Evolutionary conservation across 1,140 invertebrate genomes (phyloP).

Genomic region (Caenorhabditis latens): DNA sequence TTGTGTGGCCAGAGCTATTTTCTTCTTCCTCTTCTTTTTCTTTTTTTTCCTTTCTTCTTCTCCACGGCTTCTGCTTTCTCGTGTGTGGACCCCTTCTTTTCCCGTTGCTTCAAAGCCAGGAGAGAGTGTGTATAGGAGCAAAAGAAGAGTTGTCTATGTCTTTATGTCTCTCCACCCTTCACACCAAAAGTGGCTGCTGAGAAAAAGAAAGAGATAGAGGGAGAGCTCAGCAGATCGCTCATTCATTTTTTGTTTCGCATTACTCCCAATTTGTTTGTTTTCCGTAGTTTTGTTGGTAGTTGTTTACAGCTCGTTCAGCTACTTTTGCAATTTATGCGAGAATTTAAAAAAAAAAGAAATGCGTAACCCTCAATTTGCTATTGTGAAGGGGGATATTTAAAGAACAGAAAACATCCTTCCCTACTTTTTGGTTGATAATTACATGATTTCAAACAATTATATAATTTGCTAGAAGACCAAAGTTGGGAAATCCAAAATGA

Average conservation of each 20-base stretch:
- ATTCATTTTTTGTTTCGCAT: slow-evolving; percentile 56
- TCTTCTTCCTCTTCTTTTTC: slow-evolving; percentile 32
- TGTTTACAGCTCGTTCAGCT: slow-evolving; percentile 5
- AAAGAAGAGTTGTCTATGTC: slow-evolving; percentile 13
- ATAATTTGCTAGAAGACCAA: not conserved
- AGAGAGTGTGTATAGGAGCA: slow-evolving; percentile 37
- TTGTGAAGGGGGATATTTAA: not conserved
- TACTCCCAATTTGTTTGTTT: slow-evolving; percentile 52
- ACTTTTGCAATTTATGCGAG: not conserved
- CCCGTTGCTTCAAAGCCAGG: slow-evolving; percentile 39
- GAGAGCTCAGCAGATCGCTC: slow-evolving; percentile 54
- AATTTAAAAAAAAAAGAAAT: not conserved
- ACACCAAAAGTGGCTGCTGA: slow-evolving; percentile 51
- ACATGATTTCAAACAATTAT: slow-evolving; percentile 17
- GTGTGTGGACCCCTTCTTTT: not conserved
- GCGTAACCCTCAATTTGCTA: not conserved
- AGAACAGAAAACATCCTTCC: not conserved
- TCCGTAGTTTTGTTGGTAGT: not conserved
- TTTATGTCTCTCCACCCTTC: slow-evolving; percentile 50
- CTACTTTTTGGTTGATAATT: not conserved
- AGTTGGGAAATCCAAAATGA: not conserved
- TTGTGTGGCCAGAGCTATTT: slow-evolving; percentile 48
- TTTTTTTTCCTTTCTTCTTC: slow-evolving; percentile 28
- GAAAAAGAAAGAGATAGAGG: slow-evolving; percentile 37
- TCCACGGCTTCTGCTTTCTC: slow-evolving; percentile 54